These are phyloP conservation scores for Amblyteles armatorius DNA, from an alignment of 2,888 invertebrate species.

Conservation along the genomic window DNA sequence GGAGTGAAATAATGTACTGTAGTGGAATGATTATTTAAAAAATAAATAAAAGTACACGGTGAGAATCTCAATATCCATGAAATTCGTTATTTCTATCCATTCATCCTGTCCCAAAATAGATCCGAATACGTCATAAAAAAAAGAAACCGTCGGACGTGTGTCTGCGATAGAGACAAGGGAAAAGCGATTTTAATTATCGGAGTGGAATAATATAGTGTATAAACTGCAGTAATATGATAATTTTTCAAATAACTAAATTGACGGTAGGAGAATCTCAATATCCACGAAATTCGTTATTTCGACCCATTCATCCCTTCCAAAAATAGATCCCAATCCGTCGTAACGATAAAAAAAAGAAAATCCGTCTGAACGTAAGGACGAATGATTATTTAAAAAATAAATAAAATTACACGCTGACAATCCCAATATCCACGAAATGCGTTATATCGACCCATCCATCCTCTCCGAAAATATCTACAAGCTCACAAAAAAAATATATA, in stretches of 20 bases:
- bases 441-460: not conserved
- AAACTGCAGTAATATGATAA: conserved; percentile 80
- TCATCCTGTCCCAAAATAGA: not conserved
- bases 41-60: conserved; percentile 77
- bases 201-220: conserved; percentile 72
- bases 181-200: conserved; percentile 77
- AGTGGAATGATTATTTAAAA: conserved; percentile 81
- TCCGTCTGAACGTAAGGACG: no score
- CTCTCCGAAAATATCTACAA: no score
- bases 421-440: not conserved
- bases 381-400: not conserved
- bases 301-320: not conserved
- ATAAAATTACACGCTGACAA: not conserved
- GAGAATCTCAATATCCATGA: conserved; percentile 68
- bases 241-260: conserved; percentile 79
- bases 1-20: conserved; percentile 79
- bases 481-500: no score
- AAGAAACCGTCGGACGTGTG: not conserved
- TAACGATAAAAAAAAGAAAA: not conserved
- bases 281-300: not conserved
- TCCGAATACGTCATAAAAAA: not conserved
- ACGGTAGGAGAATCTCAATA: conserved; percentile 72
- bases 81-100: not conserved
- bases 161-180: conserved; percentile 34
- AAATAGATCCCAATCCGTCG: not conserved